Evolutionary conservation across 1,140 invertebrate species (phyloP).

Genomic region (Popillia japonica): DNA sequence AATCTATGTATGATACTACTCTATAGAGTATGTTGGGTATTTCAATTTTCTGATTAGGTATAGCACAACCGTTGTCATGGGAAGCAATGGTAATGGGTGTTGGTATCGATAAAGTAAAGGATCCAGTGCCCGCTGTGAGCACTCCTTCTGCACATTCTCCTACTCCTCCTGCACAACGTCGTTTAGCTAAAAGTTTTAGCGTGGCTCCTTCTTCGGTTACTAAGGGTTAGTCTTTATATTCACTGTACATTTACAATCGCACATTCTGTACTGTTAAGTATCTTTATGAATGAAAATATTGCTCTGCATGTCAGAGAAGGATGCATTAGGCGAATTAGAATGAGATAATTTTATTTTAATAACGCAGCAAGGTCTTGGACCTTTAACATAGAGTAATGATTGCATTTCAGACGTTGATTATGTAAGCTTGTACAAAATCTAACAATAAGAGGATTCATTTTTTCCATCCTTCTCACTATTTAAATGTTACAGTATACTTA

Average conservation of each 20-base stretch:
- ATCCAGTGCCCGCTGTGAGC: constrained; percentile 49
- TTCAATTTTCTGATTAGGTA: constrained; percentile 46
- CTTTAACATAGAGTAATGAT: no score
- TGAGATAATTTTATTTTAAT: no score
- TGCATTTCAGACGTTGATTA: no score
- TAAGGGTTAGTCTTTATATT: constrained; percentile 54
- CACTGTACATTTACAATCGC: neutral
- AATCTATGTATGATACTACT: no score
- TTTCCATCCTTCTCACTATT: no score
- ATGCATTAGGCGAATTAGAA: no score
- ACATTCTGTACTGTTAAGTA: neutral
- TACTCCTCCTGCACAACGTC: constrained; percentile 81
- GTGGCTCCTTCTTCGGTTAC: constrained; percentile 72
- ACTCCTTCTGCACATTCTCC: constrained; percentile 66
- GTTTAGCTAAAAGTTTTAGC: constrained; percentile 89
- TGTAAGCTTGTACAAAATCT: no score
- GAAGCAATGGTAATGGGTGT: constrained; percentile 57
- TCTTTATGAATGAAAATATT: neutral
- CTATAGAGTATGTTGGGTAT: neutral
- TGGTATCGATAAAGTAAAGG: constrained; percentile 58
- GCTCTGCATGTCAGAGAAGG: no score
- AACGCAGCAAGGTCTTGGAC: no score
- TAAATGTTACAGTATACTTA: no score
- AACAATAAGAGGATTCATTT: no score
- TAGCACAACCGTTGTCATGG: constrained; percentile 57